Evolutionary conservation across 2,113 vertebrate genomes (phyloP).

Genomic region (Laticauda colubrina): DNA sequence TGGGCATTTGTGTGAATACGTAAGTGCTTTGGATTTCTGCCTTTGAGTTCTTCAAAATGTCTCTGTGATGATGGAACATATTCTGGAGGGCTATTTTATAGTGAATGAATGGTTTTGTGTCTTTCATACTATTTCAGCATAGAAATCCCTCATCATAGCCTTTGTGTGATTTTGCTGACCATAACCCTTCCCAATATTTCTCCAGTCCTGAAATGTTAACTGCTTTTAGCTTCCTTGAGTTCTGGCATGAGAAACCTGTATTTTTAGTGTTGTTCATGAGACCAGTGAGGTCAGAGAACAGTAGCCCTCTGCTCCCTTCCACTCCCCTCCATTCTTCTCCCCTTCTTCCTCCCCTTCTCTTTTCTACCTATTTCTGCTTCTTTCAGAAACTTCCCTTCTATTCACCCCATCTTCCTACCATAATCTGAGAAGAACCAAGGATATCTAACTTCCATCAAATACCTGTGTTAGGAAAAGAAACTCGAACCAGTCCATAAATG

Average conservation of each 20-base stretch:
- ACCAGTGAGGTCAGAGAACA: background rate
- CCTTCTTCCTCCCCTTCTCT: background rate
- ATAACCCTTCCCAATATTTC: background rate
- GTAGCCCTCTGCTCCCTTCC: too few relatives aligned
- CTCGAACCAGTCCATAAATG: too few relatives aligned
- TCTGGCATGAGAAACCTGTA: background rate
- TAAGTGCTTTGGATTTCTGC: background rate
- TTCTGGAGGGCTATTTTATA: background rate
- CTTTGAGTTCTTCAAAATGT: background rate
- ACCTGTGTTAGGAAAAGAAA: background rate
- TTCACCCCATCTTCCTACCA: background rate
- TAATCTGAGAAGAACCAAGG: background rate
- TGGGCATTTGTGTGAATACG: background rate
- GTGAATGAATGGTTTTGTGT: background rate
- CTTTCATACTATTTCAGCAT: background rate
- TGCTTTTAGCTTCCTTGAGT: background rate
- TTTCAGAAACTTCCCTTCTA: background rate
- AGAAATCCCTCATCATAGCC: background rate
- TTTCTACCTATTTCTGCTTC: background rate
- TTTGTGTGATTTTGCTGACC: background rate
- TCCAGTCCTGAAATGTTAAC: background rate
- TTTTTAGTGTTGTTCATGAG: background rate
- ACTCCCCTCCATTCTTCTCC: too few relatives aligned
- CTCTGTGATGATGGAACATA: background rate
- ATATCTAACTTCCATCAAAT: background rate